Percentiles rank a stretch among this genome's conserved stretches.
These are phyloP conservation scores for Lamprotornis superbus DNA, from an alignment of 2,113 vertebrate genomes.

Conservation along the genomic window DNA sequence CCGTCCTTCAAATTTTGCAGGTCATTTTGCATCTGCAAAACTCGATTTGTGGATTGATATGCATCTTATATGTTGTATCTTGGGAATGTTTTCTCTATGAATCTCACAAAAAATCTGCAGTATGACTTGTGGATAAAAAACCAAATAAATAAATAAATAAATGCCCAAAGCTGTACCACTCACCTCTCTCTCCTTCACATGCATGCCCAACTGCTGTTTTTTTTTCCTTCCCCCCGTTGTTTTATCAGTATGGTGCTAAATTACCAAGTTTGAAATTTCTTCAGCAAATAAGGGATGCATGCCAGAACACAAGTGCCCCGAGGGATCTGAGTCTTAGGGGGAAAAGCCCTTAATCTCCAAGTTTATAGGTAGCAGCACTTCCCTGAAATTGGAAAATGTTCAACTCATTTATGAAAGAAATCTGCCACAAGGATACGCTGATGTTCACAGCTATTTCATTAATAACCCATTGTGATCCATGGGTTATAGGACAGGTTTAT, in stretches of 20 bases:
- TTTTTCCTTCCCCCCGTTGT: background rate
- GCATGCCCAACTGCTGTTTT: background rate
- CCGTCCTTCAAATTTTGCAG: background rate
- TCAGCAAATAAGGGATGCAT: conserved; percentile 59
- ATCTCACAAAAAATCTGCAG: conserved; percentile 28
- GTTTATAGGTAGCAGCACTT: conserved; percentile 57
- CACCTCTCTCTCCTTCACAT: background rate
- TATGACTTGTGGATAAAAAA: conserved; percentile 34
- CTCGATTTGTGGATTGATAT: conserved; percentile 14
- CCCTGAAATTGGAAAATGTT: conserved; percentile 63
- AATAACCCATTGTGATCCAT: conserved; percentile 43
- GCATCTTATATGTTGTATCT: background rate
- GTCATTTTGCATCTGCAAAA: conserved; percentile 42
- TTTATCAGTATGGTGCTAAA: conserved; percentile 42
- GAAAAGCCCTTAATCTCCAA: conserved; percentile 62
- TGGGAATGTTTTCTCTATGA: conserved; percentile 42
- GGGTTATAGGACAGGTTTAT: conserved; percentile 46
- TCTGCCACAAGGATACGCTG: conserved; percentile 45
- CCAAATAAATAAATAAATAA: background rate
- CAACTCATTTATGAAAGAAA: conserved; percentile 49
- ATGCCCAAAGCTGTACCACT: conserved; percentile 1
- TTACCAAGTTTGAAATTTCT: conserved; percentile 61
- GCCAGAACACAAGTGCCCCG: conserved; percentile 53
- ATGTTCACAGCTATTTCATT: conserved; percentile 53
- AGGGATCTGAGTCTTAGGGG: conserved; percentile 38